phyloP scores from a whole-genome alignment of 2,797 vertebrate species.

The Perodicticus potto region DNA sequence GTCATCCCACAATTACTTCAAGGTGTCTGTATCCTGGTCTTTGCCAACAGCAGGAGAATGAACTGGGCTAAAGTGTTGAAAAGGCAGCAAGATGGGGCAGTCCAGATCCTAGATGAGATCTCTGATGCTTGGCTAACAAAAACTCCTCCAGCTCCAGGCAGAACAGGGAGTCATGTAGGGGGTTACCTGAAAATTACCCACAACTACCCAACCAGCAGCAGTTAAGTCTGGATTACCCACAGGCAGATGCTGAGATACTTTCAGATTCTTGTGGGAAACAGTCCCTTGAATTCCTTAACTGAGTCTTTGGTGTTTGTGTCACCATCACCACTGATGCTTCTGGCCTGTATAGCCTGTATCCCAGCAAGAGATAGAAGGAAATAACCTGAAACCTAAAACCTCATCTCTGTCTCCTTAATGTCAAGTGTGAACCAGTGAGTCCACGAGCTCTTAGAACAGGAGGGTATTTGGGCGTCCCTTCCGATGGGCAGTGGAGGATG shows the following conservation, averaged over 20 bases:
- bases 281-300: background rate
- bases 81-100: background rate
- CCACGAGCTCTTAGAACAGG: background rate
- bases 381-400: conserved; percentile 37
- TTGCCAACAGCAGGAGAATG: background rate
- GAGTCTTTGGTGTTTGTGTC: background rate
- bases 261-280: background rate
- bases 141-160: background rate
- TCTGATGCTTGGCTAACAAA: conserved; percentile 1
- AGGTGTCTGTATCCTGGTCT: background rate
- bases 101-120: background rate
- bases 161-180: background rate
- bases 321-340: background rate
- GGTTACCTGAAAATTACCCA: background rate
- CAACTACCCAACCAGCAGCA: background rate
- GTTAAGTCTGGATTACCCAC: background rate
- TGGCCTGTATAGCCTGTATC: background rate
- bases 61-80: background rate
- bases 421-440: conserved; percentile 5
- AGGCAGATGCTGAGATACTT: background rate
- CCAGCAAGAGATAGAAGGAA: conserved; percentile 3
- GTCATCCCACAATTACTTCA: background rate
- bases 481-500: no score
- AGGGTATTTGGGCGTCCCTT: background rate
- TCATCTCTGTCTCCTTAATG: background rate